Conservation (phyloP, 2,888 invertebrate species). For the Lepidocyrtinus sp. region DNA sequence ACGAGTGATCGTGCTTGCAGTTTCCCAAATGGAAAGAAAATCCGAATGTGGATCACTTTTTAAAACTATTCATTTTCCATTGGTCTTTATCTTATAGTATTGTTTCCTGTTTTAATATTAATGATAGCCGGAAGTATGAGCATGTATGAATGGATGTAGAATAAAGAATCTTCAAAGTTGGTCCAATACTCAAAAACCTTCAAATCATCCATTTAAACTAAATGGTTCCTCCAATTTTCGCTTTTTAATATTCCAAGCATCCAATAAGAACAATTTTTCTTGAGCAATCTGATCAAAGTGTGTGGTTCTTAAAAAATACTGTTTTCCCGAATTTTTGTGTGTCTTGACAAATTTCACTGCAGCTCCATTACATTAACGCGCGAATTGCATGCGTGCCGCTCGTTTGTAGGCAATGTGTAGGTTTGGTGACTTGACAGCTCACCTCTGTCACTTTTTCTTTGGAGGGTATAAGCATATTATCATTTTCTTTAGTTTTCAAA, state of each 20-base stretch:
- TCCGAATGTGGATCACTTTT: no score
- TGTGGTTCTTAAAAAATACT: background rate
- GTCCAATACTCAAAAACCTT: no score
- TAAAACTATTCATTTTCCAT: no score
- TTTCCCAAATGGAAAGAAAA: no score
- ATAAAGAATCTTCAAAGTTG: no score
- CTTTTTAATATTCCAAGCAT: background rate
- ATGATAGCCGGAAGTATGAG: no score
- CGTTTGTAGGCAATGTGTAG: conserved; percentile 36
- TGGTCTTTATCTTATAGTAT: no score
- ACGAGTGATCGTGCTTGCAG: no score
- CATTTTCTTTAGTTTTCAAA: no score
- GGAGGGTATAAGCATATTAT: background rate
- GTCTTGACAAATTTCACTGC: conserved; percentile 48
- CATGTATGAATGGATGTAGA: no score
- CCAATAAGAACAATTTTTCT: background rate
- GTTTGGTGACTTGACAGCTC: conserved; percentile 50
- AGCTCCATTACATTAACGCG: background rate
- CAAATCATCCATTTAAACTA: background rate
- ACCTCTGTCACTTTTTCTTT: conserved; percentile 56
- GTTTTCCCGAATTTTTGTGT: background rate
- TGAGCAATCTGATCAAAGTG: background rate
- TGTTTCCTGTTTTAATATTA: no score
- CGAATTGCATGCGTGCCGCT: conserved; percentile 45
- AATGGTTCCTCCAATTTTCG: background rate